These are phyloP conservation scores for Hirundo rustica DNA, from an alignment of 2,797 vertebrate genomes.

Conservation along the genomic window DNA sequence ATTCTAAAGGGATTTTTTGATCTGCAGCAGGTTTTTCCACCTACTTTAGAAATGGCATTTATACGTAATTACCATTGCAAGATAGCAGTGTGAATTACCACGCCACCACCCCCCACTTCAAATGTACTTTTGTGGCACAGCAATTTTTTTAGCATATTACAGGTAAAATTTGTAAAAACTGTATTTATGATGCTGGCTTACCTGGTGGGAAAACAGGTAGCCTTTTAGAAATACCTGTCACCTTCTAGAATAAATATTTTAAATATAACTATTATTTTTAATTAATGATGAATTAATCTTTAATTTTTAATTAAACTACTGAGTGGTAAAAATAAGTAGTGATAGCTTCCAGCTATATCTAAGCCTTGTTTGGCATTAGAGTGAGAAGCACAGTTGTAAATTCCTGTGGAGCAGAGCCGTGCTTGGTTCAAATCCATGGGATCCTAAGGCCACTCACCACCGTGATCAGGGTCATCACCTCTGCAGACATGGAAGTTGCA, in stretches of 20 bases:
- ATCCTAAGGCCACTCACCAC: fast-evolving
- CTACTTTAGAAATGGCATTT: not conserved
- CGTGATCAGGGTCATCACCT: fast-evolving
- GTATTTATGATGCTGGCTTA: not conserved
- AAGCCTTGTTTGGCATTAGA: not conserved
- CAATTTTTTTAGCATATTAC: not conserved
- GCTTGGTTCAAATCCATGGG: not conserved
- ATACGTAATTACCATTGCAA: not conserved
- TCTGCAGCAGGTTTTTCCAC: not conserved
- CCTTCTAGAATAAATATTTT: not conserved
- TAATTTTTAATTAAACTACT: not conserved
- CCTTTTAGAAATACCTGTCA: not conserved
- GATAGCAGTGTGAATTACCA: not conserved
- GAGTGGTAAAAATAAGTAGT: not conserved
- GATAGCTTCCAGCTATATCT: not conserved
- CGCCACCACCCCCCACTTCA: not conserved
- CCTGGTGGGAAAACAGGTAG: not conserved
- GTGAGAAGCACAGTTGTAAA: not conserved
- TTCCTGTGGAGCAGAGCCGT: not conserved
- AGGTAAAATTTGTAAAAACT: not conserved
- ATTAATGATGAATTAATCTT: not conserved
- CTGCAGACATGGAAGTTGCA: not conserved
- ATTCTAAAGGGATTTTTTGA: not conserved
- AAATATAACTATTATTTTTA: not conserved
- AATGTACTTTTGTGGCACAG: not conserved